phyloP scores from a whole-genome alignment of 2,113 vertebrate species.

The Tragelaphus imberbis region DNA sequence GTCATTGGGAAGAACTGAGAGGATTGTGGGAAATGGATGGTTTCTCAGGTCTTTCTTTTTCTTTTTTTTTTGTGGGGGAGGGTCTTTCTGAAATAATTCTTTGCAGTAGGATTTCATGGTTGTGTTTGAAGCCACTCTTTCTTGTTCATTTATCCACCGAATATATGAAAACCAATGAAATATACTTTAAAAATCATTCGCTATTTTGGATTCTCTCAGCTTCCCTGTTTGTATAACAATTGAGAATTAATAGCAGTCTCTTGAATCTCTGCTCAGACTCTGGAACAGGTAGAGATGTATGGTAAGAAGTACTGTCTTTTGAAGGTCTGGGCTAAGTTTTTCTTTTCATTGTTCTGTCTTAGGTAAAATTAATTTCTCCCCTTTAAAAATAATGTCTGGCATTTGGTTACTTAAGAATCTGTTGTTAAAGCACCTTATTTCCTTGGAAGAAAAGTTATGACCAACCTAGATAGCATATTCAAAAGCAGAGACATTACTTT shows the following conservation, averaged over 20 bases:
- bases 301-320: neutral
- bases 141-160: neutral
- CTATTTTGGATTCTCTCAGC: neutral
- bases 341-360: neutral
- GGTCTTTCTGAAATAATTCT: neutral
- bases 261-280: neutral
- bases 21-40: neutral
- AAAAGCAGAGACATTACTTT: no score
- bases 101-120: neutral
- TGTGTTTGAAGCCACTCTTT: neutral
- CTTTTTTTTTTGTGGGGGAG: neutral
- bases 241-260: neutral
- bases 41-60: neutral
- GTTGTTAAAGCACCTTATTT: conserved; percentile 38
- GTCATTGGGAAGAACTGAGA: neutral
- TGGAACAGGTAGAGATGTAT: neutral
- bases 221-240: neutral
- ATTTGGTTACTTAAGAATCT: neutral
- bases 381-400: neutral
- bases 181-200: neutral
- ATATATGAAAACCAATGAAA: neutral
- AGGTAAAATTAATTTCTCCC: conserved; percentile 28
- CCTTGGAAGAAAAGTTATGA: no score
- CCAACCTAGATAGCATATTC: no score
- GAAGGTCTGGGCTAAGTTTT: neutral